phyloP scores from a whole-genome alignment of 1,140 invertebrate species.

The Ceratina australensis region DNA sequence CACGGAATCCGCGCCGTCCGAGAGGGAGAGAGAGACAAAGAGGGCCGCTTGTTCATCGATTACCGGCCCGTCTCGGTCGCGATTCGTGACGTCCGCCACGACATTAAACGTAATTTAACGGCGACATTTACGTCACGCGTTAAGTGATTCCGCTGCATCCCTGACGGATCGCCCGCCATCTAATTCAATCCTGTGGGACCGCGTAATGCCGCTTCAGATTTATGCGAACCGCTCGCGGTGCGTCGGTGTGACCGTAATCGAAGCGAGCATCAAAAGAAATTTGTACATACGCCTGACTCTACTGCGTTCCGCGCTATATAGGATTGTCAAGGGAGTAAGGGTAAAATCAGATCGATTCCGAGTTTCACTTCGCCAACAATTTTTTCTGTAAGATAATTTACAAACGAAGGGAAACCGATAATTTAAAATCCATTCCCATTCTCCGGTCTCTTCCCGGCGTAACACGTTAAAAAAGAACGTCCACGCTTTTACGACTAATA shows the following conservation, averaged over 20 bases:
- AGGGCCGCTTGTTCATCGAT: slow-evolving; percentile 46
- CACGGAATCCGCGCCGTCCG: slow-evolving; percentile 18
- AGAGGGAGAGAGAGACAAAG: too few relatives aligned
- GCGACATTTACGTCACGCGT: slow-evolving; percentile 14
- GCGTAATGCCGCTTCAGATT: slow-evolving; percentile 1
- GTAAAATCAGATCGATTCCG: too few relatives aligned
- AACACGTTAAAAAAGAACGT: not conserved
- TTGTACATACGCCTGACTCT: too few relatives aligned
- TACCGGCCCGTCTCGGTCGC: slow-evolving; percentile 3
- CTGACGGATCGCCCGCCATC: slow-evolving; percentile 4
- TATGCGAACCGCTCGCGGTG: not conserved
- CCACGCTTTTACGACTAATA: slow-evolving; percentile 35
- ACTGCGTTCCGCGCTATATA: too few relatives aligned
- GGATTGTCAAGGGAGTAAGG: too few relatives aligned
- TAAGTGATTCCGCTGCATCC: slow-evolving; percentile 30
- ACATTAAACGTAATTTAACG: slow-evolving; percentile 40
- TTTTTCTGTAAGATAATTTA: too few relatives aligned
- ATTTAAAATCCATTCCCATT: not conserved
- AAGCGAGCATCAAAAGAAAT: too few relatives aligned
- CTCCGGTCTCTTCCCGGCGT: too few relatives aligned
- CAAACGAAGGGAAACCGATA: too few relatives aligned
- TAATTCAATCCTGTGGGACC: slow-evolving; percentile 19
- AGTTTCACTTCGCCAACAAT: too few relatives aligned
- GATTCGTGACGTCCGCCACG: slow-evolving; percentile 6
- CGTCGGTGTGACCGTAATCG: not conserved